phyloP scores from a whole-genome alignment of 2,113 vertebrate genomes.

The Lates calcarifer region DNA sequence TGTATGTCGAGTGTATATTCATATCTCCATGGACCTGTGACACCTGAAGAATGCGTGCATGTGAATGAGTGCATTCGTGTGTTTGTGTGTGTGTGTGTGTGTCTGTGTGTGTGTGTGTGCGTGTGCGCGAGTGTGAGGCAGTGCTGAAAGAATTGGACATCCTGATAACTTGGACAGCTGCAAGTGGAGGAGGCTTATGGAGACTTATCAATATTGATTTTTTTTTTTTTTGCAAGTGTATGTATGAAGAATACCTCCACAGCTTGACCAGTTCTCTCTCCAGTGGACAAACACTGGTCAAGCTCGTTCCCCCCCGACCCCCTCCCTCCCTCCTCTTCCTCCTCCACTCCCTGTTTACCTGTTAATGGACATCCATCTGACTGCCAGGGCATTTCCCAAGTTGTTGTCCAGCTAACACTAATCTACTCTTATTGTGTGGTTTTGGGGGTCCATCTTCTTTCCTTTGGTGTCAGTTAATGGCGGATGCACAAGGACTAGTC shows the following conservation, averaged over 20 bases:
- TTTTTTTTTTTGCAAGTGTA: constrained; percentile 30
- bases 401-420: constrained; percentile 71
- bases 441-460: constrained; percentile 59
- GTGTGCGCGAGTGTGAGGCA: constrained; percentile 13
- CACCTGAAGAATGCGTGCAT: constrained; percentile 40
- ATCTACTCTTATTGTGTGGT: constrained; percentile 41
- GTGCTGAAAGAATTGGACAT: constrained; percentile 66
- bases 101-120: constrained; percentile 16
- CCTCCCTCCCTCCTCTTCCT: neutral
- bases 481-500: constrained; percentile 45
- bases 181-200: constrained; percentile 59
- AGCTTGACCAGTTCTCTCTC: constrained; percentile 69
- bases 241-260: constrained; percentile 81
- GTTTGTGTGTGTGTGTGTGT: constrained; percentile 28
- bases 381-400: constrained; percentile 71
- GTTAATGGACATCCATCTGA: constrained; percentile 63
- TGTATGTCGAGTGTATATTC: constrained; percentile 46
- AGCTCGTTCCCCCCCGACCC: constrained; percentile 35
- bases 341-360: constrained; percentile 62
- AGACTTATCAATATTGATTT: constrained; percentile 59
- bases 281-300: constrained; percentile 70
- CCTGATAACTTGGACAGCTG: constrained; percentile 69
- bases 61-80: constrained; percentile 16
- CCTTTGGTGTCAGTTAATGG: constrained; percentile 37
- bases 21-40: constrained; percentile 62